These are phyloP conservation scores for Hydrotaea diabolus DNA, from an alignment of 2,888 invertebrate species.

Conservation along the genomic window DNA sequence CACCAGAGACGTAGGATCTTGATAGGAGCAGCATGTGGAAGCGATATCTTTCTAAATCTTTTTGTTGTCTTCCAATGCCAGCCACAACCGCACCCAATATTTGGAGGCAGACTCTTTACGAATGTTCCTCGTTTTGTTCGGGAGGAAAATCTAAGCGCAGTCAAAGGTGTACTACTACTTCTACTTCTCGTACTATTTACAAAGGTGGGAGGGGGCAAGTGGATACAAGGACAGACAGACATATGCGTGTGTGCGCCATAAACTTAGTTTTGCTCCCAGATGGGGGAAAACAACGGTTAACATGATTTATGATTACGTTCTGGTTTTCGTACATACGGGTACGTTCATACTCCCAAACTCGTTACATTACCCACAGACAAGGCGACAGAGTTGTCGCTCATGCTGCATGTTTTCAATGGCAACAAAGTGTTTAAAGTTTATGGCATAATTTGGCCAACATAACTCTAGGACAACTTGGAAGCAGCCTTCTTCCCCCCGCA, in stretches of 20 bases:
- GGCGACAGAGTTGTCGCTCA: constrained; percentile 18
- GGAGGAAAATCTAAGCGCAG: no score
- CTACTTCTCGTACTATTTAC: no score
- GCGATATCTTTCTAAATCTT: neutral
- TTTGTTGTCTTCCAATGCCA: neutral
- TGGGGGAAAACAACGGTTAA: constrained; percentile 46
- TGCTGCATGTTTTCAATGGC: constrained; percentile 30
- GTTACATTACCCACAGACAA: constrained; percentile 11
- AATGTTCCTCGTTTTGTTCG: no score
- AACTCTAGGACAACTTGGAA: neutral
- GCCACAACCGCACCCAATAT: neutral
- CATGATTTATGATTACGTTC: constrained; percentile 62
- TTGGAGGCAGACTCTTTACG: no score
- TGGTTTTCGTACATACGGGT: constrained; percentile 16
- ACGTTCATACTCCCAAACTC: neutral
- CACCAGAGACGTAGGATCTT: neutral
- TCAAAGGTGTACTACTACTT: neutral
- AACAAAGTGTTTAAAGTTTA: constrained; percentile 13
- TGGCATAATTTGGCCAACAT: neutral
- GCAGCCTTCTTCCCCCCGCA: no score
- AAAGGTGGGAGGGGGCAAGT: neutral
- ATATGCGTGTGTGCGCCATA: constrained; percentile 4
- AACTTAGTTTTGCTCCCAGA: constrained; percentile 6
- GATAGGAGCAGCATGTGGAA: neutral
- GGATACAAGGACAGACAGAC: neutral